Percentiles rank a stretch among this genome's conserved stretches.
Conservation (phyloP, 2,797 vertebrate species). For the Lepilemur septentrionalis region DNA sequence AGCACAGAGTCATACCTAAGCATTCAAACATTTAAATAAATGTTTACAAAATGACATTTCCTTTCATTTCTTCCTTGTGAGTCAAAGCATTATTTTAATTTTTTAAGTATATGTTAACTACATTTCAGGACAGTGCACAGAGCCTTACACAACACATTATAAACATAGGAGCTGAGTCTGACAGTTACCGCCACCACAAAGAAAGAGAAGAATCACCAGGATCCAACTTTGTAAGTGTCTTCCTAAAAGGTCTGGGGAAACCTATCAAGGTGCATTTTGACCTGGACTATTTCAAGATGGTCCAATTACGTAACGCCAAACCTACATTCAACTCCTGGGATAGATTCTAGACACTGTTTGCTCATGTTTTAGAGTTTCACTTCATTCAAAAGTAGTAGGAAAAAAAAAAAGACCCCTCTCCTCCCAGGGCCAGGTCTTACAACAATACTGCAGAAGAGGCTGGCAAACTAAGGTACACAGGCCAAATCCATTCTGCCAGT, state of each 20-base stretch:
- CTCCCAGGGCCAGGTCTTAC: neutral
- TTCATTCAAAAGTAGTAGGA: neutral
- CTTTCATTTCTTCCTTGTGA: neutral
- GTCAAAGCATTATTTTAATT: neutral
- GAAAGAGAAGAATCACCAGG: neutral
- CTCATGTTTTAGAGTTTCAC: neutral
- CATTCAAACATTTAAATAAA: neutral
- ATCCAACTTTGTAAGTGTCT: neutral
- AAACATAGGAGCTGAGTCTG: neutral
- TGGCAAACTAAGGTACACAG: rapidly evolving
- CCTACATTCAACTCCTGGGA: neutral
- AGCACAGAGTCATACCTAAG: neutral
- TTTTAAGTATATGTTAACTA: neutral
- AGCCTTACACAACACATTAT: neutral
- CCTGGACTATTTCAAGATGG: neutral
- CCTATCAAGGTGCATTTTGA: neutral
- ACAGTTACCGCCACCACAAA: neutral
- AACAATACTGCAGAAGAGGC: neutral
- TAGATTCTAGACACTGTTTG: neutral
- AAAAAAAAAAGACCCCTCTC: neutral
- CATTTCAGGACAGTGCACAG: neutral
- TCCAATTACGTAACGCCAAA: neutral
- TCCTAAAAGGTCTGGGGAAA: neutral
- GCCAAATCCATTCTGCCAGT: neutral
- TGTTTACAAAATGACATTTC: neutral